Base-by-base conservation (phyloP, 92 coral and sea anemone genomes). In the Chrysogorgia sp. region DNA sequence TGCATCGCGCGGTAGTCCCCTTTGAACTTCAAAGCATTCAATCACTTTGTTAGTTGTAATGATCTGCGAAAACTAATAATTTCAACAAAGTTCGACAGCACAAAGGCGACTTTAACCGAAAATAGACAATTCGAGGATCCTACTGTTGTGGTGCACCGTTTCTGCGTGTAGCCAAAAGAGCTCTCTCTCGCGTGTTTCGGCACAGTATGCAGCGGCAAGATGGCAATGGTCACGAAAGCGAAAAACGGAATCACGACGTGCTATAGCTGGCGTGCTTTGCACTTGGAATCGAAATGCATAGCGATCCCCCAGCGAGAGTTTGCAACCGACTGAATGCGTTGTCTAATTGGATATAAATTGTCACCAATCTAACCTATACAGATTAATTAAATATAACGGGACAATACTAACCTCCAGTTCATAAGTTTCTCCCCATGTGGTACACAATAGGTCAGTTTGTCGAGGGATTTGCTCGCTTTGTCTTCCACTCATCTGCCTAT, bases 271-370 rank as follows among this genome's bases (percentile, higher is more conserved):
- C n/a, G 53, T 47, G 17, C 10, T 15, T 37, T 37, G 12, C 12
- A 37, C 43, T n/a, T n/a, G n/a, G n/a, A 37, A 37, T 47, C n/a
- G n/a, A 47, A 47, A 47, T 12, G 14, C n/a, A 47, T 7, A 47
- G n/a, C 53, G 34, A 26, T 47, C 35, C 13, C 60, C 10, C 45
- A 12, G 53, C 2, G 10, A 48, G 76, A 60, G 25, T 45, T 37
- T 65, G 34, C 31, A 37, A 65, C 40, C 8, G 68, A 20, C 14
- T 41, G 76, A 69, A 45, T 69, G 25, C 76, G 34, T 35, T 48
- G 76, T 69, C 76, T 91, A 91, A 91, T 91, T 90, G 90, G 97
- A 91, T 88, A 76, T 91, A 93, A 93, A 93, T 90, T 93, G 93
- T 70, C 87, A 81, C 87, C 88, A 93, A 91, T 93, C 97, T 91